These are phyloP conservation scores for Palythoa heliodiscus DNA, from an alignment of 92 coral and sea anemone genomes.

Conservation along the genomic window DNA sequence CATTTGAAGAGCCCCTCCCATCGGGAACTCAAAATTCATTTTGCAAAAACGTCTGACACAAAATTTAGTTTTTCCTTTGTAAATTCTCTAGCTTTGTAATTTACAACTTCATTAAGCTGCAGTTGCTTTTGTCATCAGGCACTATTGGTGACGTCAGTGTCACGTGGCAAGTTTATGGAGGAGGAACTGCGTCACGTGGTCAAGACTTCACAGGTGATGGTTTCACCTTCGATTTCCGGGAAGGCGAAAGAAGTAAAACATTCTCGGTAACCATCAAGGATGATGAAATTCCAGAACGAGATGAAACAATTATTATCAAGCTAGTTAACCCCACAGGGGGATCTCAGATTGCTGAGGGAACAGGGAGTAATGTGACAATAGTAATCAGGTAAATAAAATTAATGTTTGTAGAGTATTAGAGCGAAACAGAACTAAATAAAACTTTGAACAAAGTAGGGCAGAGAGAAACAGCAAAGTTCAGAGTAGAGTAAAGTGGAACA, in stretches of 20 bases:
- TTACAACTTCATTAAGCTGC: not conserved
- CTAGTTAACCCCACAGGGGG: slow-evolving; percentile 91
- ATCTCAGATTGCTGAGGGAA: slow-evolving; percentile 68
- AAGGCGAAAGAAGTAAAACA: slow-evolving; percentile 64
- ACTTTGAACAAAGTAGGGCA: too few species aligned
- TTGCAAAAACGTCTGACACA: not conserved
- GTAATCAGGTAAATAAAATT: slow-evolving; percentile 52
- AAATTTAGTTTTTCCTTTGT: too few species aligned
- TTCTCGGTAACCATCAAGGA: slow-evolving; percentile 55
- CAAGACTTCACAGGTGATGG: slow-evolving; percentile 69
- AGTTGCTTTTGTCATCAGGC: slow-evolving; percentile 49
- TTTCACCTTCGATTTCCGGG: slow-evolving; percentile 51
- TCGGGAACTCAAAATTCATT: too few species aligned
- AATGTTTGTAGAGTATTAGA: not conserved
- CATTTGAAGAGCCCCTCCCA: too few species aligned
- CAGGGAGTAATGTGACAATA: slow-evolving; percentile 84
- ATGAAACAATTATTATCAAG: slow-evolving; percentile 72
- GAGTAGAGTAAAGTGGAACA: too few species aligned
- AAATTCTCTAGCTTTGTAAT: not conserved
- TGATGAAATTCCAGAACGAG: slow-evolving; percentile 80
- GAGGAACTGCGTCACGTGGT: slow-evolving; percentile 60
- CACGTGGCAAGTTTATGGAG: slow-evolving; percentile 44
- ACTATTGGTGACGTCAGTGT: slow-evolving; percentile 73
- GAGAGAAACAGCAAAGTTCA: too few species aligned
- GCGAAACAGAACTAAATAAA: not conserved